Conservation (phyloP, 2,797 vertebrate species). For the Leptodactylus fallax region DNA sequence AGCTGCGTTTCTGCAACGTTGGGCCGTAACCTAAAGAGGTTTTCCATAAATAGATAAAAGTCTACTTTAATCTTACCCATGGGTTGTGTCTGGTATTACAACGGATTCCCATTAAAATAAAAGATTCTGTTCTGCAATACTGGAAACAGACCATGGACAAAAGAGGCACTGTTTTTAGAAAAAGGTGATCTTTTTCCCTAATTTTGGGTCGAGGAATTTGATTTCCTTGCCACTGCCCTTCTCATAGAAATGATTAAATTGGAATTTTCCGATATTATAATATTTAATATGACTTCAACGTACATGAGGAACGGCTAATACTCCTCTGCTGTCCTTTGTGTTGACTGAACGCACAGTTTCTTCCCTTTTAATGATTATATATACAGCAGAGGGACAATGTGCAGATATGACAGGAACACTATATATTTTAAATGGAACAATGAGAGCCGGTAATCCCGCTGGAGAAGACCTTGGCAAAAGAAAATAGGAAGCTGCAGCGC, state of each 20-base stretch:
- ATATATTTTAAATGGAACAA: conserved; percentile 26
- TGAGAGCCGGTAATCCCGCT: conserved; percentile 11
- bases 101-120: not conserved
- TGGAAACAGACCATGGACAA: not conserved
- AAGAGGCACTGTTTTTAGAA: not conserved
- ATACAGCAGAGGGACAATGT: not conserved
- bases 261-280: not conserved
- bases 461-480: conserved; percentile 31
- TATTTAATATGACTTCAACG: not conserved
- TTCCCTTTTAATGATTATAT: conserved; percentile 11
- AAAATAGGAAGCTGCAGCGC: not conserved
- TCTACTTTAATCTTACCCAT: too few species aligned
- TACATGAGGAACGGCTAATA: not conserved
- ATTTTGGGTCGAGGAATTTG: not conserved
- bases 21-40: too few species aligned
- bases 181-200: not conserved
- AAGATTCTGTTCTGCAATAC: not conserved
- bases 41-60: too few species aligned
- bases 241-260: too few species aligned
- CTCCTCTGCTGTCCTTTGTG: not conserved
- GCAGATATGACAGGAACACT: conserved; percentile 1
- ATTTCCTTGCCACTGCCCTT: not conserved
- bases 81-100: too few species aligned
- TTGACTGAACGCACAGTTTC: not conserved
- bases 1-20: too few species aligned